Conservation (phyloP, 1,140 invertebrate genomes). For the Muscidifurax raptorellus region DNA sequence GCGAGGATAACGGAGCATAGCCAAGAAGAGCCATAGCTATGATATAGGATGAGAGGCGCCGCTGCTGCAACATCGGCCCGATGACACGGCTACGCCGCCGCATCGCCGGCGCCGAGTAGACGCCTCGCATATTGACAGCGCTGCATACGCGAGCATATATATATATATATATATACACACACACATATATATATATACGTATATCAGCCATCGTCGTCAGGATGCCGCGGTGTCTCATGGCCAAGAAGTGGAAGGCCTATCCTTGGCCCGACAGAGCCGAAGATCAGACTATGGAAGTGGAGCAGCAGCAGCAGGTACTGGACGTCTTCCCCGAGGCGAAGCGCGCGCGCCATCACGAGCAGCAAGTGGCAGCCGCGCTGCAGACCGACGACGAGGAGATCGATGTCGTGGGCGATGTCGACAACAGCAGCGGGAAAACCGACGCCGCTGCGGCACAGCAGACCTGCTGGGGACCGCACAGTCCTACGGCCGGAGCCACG, state of each 20-base stretch:
- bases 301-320: not conserved
- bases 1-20: too few species aligned
- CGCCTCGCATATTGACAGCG: not conserved
- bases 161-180: too few species aligned
- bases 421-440: conserved; percentile 48
- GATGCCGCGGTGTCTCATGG: conserved; percentile 92
- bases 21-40: not conserved
- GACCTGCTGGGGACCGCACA: conserved; percentile 83
- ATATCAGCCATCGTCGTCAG: conserved; percentile 62
- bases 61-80: not conserved
- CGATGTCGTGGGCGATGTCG: conserved; percentile 83
- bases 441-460: conserved; percentile 63
- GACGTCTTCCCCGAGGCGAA: conserved; percentile 54
- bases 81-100: conserved; percentile 40
- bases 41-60: not conserved
- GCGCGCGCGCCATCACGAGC: conserved; percentile 48
- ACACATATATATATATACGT: too few species aligned
- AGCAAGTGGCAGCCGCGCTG: not conserved
- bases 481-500: conserved; percentile 83
- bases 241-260: conserved; percentile 93
- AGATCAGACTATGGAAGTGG: conserved; percentile 59
- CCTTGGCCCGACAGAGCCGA: conserved; percentile 84
- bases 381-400: conserved; percentile 86
- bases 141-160: not conserved
- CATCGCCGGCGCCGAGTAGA: conserved; percentile 36